Conservation (phyloP, 2,888 invertebrate species). For the Oegoconia quadripuncta region DNA sequence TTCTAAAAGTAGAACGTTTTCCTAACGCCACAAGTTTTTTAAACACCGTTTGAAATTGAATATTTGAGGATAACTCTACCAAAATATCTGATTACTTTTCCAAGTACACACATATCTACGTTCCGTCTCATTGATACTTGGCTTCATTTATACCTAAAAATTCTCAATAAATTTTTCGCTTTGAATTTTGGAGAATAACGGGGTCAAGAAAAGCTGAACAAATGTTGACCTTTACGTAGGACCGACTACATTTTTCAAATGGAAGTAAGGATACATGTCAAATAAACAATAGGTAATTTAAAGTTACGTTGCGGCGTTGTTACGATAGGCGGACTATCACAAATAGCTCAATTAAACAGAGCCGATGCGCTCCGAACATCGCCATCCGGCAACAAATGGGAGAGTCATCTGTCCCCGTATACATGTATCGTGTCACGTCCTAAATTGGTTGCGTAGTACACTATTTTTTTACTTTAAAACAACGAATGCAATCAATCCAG, state of each 20-base stretch:
- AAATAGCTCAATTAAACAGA: conserved; percentile 71
- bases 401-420: conserved; percentile 51
- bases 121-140: too few relatives aligned
- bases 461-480: conserved; percentile 1
- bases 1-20: too few relatives aligned
- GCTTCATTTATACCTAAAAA: too few relatives aligned
- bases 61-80: too few relatives aligned
- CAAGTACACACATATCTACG: too few relatives aligned
- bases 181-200: too few relatives aligned
- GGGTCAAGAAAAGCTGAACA: too few relatives aligned
- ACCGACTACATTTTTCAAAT: neutral
- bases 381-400: conserved; percentile 43
- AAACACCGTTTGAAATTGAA: too few relatives aligned
- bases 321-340: conserved; percentile 57
- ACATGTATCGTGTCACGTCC: conserved; percentile 52
- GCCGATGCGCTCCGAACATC: conserved; percentile 44
- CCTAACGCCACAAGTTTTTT: too few relatives aligned
- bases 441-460: conserved; percentile 53
- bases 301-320: conserved; percentile 50
- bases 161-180: too few relatives aligned
- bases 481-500: neutral
- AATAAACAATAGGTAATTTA: conserved; percentile 42
- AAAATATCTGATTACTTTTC: too few relatives aligned
- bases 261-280: conserved; percentile 19
- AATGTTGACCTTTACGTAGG: too few relatives aligned